These are phyloP conservation scores for Leiothrix lutea DNA, from an alignment of 2,113 vertebrate genomes.

Conservation along the genomic window DNA sequence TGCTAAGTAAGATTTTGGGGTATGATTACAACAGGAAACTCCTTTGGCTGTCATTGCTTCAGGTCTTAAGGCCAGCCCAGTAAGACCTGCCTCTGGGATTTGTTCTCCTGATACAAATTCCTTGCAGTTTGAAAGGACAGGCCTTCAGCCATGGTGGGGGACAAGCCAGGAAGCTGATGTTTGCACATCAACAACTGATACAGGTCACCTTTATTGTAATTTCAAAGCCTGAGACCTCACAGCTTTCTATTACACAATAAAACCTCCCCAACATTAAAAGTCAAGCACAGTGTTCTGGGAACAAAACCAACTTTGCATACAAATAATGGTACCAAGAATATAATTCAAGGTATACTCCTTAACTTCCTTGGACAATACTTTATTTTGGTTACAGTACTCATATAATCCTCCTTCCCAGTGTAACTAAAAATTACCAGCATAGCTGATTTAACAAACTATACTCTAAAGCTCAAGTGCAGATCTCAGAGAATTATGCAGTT, in stretches of 20 bases:
- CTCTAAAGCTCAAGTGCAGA: neutral
- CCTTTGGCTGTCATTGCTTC: neutral
- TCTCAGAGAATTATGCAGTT: neutral
- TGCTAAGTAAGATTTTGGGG: neutral
- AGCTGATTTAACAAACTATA: neutral
- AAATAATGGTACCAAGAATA: neutral
- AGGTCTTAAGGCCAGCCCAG: neutral
- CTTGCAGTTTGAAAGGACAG: neutral
- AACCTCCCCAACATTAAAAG: neutral
- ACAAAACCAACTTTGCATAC: neutral
- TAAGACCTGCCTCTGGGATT: neutral
- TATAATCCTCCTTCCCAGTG: neutral
- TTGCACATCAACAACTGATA: neutral
- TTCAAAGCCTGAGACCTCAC: neutral
- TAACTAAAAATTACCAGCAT: neutral
- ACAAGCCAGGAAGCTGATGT: neutral
- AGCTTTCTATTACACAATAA: neutral
- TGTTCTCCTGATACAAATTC: neutral
- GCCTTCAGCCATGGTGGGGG: neutral
- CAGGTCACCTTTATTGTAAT: neutral
- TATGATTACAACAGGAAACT: neutral
- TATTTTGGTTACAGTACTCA: neutral
- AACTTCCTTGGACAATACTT: neutral
- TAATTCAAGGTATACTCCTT: neutral
- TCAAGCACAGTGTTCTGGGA: neutral